phyloP scores from a whole-genome alignment of 2,113 vertebrate genomes.

The Corythaeola cristata region DNA sequence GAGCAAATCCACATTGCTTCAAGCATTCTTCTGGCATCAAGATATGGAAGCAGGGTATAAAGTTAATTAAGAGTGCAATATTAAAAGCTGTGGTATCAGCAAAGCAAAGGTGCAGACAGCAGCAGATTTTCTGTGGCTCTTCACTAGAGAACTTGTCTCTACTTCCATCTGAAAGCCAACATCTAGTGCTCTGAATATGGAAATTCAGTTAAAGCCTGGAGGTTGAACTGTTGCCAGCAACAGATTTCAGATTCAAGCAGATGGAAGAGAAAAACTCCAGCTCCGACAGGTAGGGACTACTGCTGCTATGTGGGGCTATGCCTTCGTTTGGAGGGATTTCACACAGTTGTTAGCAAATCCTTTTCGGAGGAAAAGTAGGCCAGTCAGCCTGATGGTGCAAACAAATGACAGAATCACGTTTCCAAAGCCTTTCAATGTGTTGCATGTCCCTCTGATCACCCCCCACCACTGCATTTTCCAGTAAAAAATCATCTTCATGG shows the following conservation, averaged over 20 bases:
- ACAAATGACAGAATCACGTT: neutral
- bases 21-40: neutral
- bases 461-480: neutral
- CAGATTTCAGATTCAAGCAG: neutral
- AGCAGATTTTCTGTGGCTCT: slow-evolving; percentile 25
- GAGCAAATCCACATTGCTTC: neutral
- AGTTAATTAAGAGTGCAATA: neutral
- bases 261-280: neutral
- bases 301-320: neutral
- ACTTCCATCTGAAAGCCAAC: neutral
- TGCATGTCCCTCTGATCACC: neutral
- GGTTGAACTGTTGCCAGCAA: neutral
- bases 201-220: neutral
- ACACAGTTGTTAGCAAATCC: neutral
- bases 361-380: neutral
- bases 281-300: neutral
- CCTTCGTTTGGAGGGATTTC: neutral
- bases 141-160: neutral
- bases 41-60: neutral
- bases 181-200: neutral
- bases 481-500: neutral
- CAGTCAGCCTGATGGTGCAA: neutral
- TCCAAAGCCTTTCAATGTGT: neutral
- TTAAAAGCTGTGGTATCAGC: slow-evolving; percentile 8
- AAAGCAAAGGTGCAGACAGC: neutral